phyloP scores from a whole-genome alignment of 2,888 invertebrate species.

The Polydrusus pterygomalis region DNA sequence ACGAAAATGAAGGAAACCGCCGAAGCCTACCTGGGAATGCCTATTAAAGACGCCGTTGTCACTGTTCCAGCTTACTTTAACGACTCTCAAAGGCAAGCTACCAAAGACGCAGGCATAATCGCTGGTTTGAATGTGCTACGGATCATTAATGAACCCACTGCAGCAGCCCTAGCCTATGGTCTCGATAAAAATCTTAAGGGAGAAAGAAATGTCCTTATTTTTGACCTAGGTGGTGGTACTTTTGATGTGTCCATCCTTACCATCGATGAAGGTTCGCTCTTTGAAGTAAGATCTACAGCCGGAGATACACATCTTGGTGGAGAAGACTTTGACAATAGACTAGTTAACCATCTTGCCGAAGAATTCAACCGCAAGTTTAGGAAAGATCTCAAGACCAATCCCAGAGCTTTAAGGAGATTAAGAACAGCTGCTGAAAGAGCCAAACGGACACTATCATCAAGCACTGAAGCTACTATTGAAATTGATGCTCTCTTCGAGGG shows the following conservation, averaged over 20 bases:
- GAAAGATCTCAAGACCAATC: conserved; percentile 64
- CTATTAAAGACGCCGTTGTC: conserved; percentile 81
- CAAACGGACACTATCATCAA: conserved; percentile 84
- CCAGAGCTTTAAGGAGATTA: conserved; percentile 49
- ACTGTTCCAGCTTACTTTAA: conserved; percentile 69
- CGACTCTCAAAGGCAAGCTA: conserved; percentile 74
- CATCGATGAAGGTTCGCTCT: conserved; percentile 79
- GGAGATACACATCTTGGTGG: conserved; percentile 69
- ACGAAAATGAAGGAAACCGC: too few species aligned
- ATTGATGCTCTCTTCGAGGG: conserved; percentile 87
- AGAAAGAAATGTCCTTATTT: too few species aligned
- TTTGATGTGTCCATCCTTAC: too few species aligned
- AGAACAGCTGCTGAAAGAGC: conserved; percentile 74
- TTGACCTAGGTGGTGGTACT: too few species aligned
- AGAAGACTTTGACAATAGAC: conserved; percentile 58
- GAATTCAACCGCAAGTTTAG: conserved; percentile 84
- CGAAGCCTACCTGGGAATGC: neutral
- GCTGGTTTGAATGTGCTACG: conserved; percentile 91
- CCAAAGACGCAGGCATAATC: conserved; percentile 91
- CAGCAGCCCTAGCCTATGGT: too few species aligned
- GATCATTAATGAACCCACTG: conserved; percentile 48
- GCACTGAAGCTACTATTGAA: conserved; percentile 84
- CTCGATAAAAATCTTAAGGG: too few species aligned
- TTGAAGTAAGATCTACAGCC: conserved; percentile 87
- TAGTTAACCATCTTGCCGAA: conserved; percentile 76